These are phyloP conservation scores for Pseudochromis fuscus DNA, from an alignment of 2,797 vertebrate species.

Conservation along the genomic window DNA sequence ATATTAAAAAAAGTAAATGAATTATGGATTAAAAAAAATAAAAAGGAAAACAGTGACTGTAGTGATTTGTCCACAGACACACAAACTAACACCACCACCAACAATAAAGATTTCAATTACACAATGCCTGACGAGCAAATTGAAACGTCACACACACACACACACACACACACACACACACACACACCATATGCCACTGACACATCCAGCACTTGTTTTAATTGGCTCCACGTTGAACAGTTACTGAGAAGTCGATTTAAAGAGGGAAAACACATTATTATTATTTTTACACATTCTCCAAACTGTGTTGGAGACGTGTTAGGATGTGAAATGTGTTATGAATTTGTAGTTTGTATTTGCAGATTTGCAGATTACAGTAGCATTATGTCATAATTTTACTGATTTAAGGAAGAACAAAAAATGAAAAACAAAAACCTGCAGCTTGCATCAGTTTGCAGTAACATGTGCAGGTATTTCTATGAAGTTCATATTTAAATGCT, in stretches of 20 bases:
- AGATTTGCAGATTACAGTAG: no score
- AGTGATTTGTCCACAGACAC: no score
- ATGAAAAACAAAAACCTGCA: neutral
- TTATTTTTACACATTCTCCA: neutral
- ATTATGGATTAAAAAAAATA: no score
- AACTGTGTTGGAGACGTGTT: no score
- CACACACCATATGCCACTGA: slow-evolving; percentile 55
- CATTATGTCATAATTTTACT: neutral
- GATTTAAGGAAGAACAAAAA: neutral
- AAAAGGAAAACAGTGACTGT: no score
- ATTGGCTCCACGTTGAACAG: slow-evolving; percentile 40
- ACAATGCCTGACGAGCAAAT: slow-evolving; percentile 67
- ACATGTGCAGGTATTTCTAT: no score
- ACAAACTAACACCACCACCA: neutral
- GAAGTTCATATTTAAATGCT: no score
- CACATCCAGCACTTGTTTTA: slow-evolving; percentile 48
- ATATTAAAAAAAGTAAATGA: no score
- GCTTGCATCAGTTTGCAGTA: neutral
- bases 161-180: slow-evolving; percentile 4
- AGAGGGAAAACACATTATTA: neutral
- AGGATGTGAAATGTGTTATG: no score
- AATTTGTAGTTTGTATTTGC: no score
- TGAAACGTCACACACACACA: slow-evolving; percentile 56
- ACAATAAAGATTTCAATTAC: slow-evolving; percentile 65
- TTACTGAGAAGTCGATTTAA: slow-evolving; percentile 46